phyloP scores from a whole-genome alignment of 2,888 invertebrate species.

The Ptilodon capucinus region DNA sequence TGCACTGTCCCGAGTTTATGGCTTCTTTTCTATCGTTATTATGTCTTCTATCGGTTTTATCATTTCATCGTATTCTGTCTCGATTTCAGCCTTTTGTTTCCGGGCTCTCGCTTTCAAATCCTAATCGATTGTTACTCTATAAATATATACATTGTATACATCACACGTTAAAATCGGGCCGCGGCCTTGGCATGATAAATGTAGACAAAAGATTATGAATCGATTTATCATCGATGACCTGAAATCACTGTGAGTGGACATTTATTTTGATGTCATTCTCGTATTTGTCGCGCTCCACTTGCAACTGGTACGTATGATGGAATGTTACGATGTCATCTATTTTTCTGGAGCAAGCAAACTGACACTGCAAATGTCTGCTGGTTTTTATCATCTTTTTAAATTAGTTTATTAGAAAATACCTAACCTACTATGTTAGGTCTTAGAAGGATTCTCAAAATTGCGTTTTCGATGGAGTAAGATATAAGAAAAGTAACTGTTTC shows the following conservation, averaged over 20 bases:
- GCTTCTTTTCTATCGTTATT: too few species aligned
- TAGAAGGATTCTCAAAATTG: too few species aligned
- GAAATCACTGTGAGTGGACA: constrained; percentile 8
- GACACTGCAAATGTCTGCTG: background rate
- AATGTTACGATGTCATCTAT: background rate
- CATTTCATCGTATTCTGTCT: too few species aligned
- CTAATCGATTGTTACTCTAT: too few species aligned
- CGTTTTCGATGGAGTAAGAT: too few species aligned
- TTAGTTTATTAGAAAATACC: too few species aligned
- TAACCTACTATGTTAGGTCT: too few species aligned
- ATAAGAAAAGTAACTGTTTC: too few species aligned
- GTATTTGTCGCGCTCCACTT: background rate
- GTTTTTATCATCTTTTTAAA: background rate
- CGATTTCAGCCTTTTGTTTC: too few species aligned
- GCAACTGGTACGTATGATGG: background rate
- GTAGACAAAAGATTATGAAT: constrained; percentile 28
- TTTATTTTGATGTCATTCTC: background rate
- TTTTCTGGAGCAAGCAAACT: background rate
- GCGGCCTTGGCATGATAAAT: constrained; percentile 32
- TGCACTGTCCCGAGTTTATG: too few species aligned
- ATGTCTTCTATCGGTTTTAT: too few species aligned
- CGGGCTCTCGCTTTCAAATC: background rate
- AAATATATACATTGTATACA: constrained; percentile 1
- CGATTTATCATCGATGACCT: constrained; percentile 32
- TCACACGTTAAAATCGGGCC: constrained; percentile 28